These are phyloP conservation scores for Masticophis lateralis DNA, from an alignment of 2,797 vertebrate genomes.

Conservation along the genomic window DNA sequence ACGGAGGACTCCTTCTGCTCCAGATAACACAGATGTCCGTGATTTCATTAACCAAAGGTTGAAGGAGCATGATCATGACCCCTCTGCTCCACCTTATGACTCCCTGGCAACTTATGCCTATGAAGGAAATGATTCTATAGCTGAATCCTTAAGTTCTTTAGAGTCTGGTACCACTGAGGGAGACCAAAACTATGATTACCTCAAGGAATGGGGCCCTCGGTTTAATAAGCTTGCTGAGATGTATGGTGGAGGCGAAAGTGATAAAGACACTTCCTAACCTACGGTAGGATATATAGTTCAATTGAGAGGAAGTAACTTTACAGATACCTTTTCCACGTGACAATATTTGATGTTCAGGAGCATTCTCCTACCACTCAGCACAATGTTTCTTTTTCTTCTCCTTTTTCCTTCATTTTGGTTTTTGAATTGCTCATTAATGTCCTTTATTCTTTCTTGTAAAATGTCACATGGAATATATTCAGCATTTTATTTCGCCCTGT, in stretches of 20 bases:
- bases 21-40: constrained; percentile 90
- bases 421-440: constrained; percentile 68
- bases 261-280: constrained; percentile 81
- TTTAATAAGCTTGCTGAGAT: constrained; percentile 97
- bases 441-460: constrained; percentile 74
- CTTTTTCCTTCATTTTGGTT: constrained; percentile 55
- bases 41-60: constrained; percentile 95
- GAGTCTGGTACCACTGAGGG: constrained; percentile 90
- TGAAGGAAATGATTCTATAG: constrained; percentile 90
- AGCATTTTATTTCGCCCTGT: constrained; percentile 73
- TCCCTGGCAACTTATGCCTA: constrained; percentile 98
- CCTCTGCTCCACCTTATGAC: constrained; percentile 93
- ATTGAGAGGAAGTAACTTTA: constrained; percentile 61
- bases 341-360: constrained; percentile 71
- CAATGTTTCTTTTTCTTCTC: constrained; percentile 60
- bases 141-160: constrained; percentile 93
- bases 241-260: constrained; percentile 91
- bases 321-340: constrained; percentile 66
- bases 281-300: constrained; percentile 57
- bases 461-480: constrained; percentile 71
- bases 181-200: constrained; percentile 97
- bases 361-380: constrained; percentile 74
- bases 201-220: constrained; percentile 93
- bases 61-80: constrained; percentile 91
- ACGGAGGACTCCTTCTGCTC: constrained; percentile 87